Evolutionary conservation across 2,888 invertebrate genomes (phyloP).

Genomic region (Mesorhabditis spiculigera): DNA sequence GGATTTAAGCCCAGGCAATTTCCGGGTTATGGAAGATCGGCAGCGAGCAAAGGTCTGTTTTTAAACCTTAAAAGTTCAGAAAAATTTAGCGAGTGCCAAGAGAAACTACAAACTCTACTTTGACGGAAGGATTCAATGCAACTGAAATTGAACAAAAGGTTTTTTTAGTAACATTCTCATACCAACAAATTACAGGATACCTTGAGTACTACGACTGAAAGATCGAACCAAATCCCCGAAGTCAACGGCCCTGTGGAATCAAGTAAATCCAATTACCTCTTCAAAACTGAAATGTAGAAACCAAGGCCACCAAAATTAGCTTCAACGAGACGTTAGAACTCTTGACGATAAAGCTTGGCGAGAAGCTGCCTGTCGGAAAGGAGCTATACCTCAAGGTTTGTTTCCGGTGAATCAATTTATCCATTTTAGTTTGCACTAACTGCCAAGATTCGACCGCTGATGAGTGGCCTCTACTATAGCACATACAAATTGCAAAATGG

Average conservation of each 20-base stretch:
- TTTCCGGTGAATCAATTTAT: not conserved
- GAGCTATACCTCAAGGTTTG: not conserved
- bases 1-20: not conserved
- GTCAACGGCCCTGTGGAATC: too few relatives aligned
- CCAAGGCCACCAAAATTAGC: not conserved
- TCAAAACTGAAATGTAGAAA: not conserved
- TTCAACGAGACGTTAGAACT: not conserved
- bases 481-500: not conserved
- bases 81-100: not conserved
- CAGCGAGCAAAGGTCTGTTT: not conserved
- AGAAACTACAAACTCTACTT: too few relatives aligned
- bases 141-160: not conserved
- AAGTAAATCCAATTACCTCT: not conserved
- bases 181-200: too few relatives aligned
- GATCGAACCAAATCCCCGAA: not conserved
- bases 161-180: not conserved
- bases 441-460: not conserved
- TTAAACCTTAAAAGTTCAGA: too few relatives aligned
- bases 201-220: not conserved
- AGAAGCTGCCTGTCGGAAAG: constrained; percentile 4
- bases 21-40: not conserved
- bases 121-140: not conserved
- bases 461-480: not conserved
- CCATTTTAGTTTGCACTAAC: not conserved
- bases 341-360: not conserved